Evolutionary conservation across 1,140 invertebrate species (phyloP).

Genomic region (Archivesica marissinica): DNA sequence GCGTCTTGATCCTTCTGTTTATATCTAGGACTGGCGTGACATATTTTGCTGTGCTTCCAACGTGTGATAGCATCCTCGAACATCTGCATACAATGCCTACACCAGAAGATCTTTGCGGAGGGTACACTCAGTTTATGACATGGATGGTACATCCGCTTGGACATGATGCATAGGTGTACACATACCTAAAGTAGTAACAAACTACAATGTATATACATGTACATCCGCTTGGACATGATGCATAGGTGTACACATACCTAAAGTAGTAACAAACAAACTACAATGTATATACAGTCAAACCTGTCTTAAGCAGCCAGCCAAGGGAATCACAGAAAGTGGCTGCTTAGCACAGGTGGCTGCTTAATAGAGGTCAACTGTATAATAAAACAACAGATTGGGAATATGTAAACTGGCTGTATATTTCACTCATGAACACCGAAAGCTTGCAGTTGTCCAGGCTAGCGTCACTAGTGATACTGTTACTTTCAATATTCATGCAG

Average conservation of each 20-base stretch:
- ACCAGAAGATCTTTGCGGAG: conserved; percentile 78
- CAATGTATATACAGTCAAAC: conserved; percentile 36
- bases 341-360: too few species aligned
- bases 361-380: too few species aligned
- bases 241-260: conserved; percentile 33
- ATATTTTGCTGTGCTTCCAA: conserved; percentile 77
- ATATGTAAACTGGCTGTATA: too few species aligned
- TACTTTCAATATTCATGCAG: too few species aligned
- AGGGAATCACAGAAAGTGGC: too few species aligned
- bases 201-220: conserved; percentile 8
- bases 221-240: conserved; percentile 63
- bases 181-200: conserved; percentile 21
- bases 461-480: too few species aligned
- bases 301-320: too few species aligned
- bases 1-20: conserved; percentile 68
- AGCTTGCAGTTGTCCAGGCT: too few species aligned
- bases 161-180: conserved; percentile 47
- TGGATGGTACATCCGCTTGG: conserved; percentile 70
- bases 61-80: conserved; percentile 77
- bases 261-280: not conserved
- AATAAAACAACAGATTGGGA: too few species aligned
- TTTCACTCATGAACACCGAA: too few species aligned
- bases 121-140: conserved; percentile 77
- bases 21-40: conserved; percentile 65
- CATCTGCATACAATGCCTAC: conserved; percentile 78